phyloP scores from a whole-genome alignment of 2,888 invertebrate species.

The Eubasilissa splendida region DNA sequence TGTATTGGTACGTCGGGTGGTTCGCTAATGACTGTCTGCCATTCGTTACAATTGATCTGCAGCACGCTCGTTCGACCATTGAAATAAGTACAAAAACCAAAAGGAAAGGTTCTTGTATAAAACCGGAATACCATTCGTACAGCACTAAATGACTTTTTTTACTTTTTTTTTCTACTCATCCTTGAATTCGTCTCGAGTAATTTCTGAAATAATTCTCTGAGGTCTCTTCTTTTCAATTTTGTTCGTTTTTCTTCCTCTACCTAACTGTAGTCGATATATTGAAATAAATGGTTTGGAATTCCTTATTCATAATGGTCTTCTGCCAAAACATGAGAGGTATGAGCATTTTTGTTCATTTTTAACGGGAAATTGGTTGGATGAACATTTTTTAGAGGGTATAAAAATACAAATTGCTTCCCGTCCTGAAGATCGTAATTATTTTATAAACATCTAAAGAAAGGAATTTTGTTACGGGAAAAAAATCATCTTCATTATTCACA shows the following conservation, averaged over 20 bases:
- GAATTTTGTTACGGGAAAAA: too few species aligned
- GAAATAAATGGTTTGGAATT: conserved; percentile 56
- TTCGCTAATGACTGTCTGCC: conserved; percentile 28
- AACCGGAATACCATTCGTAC: not conserved
- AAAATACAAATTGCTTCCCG: conserved; percentile 22
- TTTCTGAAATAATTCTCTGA: conserved; percentile 21
- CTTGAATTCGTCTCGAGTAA: not conserved
- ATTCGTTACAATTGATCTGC: conserved; percentile 30
- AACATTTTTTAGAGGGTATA: conserved; percentile 24
- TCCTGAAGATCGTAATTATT: not conserved
- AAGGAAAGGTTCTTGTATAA: not conserved
- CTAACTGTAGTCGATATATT: conserved; percentile 46
- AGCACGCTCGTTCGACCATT: not conserved
- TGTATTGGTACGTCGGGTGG: conserved; percentile 21
- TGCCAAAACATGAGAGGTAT: conserved; percentile 43
- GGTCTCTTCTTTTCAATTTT: conserved; percentile 32
- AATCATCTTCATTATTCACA: too few species aligned
- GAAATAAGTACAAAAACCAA: not conserved
- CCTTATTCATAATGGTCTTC: conserved; percentile 54
- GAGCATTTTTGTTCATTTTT: conserved; percentile 41
- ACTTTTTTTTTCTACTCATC: not conserved
- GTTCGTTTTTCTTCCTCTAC: conserved; percentile 27
- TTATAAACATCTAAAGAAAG: too few species aligned
- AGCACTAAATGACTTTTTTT: not conserved
- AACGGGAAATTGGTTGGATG: conserved; percentile 27